Conservation (phyloP, 2,113 vertebrate species). For the Bufo gargarizans region DNA sequence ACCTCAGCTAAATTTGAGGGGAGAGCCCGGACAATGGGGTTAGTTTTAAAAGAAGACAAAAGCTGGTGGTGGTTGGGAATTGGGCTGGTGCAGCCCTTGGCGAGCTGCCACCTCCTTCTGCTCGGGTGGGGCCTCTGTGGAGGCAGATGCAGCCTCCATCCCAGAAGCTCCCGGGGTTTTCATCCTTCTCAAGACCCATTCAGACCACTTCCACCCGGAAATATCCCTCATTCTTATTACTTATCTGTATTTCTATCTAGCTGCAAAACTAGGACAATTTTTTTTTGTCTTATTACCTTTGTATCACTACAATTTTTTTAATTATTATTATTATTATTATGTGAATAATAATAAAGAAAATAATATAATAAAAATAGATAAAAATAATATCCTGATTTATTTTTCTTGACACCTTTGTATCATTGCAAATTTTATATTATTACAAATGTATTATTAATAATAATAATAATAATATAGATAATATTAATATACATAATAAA, state of each 20-base stretch:
- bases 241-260: background rate
- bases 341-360: background rate
- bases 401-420: no score
- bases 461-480: background rate
- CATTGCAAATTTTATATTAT: no score
- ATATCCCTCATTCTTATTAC: background rate
- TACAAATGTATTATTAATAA: background rate
- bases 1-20: slow-evolving; percentile 47
- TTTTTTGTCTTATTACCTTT: background rate
- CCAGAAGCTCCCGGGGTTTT: slow-evolving; percentile 57
- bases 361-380: background rate
- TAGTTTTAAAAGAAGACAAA: slow-evolving; percentile 35
- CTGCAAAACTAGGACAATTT: background rate
- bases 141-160: slow-evolving; percentile 47
- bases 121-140: background rate
- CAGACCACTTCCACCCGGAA: background rate
- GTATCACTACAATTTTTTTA: background rate
- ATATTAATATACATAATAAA: no score
- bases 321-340: background rate
- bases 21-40: slow-evolving; percentile 31
- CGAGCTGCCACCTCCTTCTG: slow-evolving; percentile 20
- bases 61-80: slow-evolving; percentile 14
- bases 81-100: slow-evolving; percentile 20
- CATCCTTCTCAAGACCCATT: slow-evolving; percentile 34
- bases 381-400: no score